Evolutionary conservation across 2,113 vertebrate species (phyloP).

Genomic region (Forbesichthys agassizii): DNA sequence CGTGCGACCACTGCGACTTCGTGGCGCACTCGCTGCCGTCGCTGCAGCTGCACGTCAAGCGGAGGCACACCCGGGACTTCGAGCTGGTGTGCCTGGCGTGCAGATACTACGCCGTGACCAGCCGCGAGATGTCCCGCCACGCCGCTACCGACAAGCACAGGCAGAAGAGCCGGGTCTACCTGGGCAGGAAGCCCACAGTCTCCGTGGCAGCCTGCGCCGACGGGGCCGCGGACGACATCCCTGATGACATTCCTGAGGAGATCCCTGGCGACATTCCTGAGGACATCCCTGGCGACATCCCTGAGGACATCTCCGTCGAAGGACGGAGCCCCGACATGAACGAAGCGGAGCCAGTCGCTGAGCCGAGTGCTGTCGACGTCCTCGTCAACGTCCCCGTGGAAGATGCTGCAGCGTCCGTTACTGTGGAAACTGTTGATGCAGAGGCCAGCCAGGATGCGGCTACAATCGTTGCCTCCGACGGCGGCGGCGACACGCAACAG

Average conservation of each 20-base stretch:
- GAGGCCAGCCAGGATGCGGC: constrained; percentile 1
- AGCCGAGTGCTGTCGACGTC: constrained; percentile 10
- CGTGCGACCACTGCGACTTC: constrained; percentile 85
- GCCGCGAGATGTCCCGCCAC: constrained; percentile 90
- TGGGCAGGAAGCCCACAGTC: constrained; percentile 27
- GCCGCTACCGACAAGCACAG: constrained; percentile 92
- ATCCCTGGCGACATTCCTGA: too few species aligned
- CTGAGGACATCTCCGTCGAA: too few species aligned
- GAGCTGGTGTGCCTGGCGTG: constrained; percentile 95
- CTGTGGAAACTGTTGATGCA: constrained; percentile 14
- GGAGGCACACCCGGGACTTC: constrained; percentile 92
- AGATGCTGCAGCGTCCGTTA: constrained; percentile 6
- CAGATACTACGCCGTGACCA: constrained; percentile 91
- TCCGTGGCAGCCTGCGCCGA: too few species aligned
- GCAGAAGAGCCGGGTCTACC: constrained; percentile 82
- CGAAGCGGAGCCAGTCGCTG: constrained; percentile 25
- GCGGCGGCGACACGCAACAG: constrained; percentile 17
- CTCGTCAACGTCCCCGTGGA: not conserved
- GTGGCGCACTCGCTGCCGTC: constrained; percentile 85
- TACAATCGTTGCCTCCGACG: not conserved
- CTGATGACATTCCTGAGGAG: too few species aligned
- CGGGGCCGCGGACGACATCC: not conserved
- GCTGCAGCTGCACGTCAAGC: constrained; percentile 88
- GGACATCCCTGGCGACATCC: too few species aligned
- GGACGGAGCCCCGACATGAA: too few species aligned